Evolutionary conservation across 2,113 vertebrate species (phyloP).

Genomic region (Poecilia latipinna): DNA sequence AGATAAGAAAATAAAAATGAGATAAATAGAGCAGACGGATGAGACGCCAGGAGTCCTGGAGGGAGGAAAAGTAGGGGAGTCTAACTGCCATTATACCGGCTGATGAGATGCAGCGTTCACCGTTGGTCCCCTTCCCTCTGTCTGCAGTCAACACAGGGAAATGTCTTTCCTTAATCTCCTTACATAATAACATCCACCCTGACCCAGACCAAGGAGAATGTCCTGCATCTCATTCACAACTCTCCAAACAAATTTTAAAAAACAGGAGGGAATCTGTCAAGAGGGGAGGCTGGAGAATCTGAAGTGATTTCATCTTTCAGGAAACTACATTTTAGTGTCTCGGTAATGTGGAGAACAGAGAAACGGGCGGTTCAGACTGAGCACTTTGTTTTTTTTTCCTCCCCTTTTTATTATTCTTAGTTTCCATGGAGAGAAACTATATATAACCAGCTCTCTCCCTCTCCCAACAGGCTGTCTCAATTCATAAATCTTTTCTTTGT

Average conservation of each 20-base stretch:
- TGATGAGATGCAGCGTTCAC: background rate
- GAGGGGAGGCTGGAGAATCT: background rate
- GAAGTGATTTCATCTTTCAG: constrained; percentile 19
- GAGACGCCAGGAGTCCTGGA: background rate
- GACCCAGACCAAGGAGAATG: constrained; percentile 50
- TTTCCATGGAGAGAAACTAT: constrained; percentile 65
- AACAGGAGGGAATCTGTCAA: background rate
- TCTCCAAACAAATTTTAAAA: constrained; percentile 21
- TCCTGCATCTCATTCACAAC: constrained; percentile 4
- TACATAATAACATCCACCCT: constrained; percentile 46
- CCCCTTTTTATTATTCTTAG: constrained; percentile 61
- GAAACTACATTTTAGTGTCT: constrained; percentile 19
- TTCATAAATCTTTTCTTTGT: constrained; percentile 26
- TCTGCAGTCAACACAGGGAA: constrained; percentile 19
- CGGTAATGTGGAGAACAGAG: constrained; percentile 38
- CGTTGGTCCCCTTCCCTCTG: background rate
- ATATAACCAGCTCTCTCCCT: constrained; percentile 33
- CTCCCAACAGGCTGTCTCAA: constrained; percentile 23
- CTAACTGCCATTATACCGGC: background rate
- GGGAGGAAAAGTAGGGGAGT: background rate
- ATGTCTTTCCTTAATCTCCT: constrained; percentile 49
- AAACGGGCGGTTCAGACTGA: constrained; percentile 44
- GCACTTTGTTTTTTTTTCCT: constrained; percentile 37
- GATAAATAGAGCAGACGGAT: background rate
- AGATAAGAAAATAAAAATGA: background rate